Conservation (phyloP, 2,113 vertebrate species). For the Centropus unirufus region DNA sequence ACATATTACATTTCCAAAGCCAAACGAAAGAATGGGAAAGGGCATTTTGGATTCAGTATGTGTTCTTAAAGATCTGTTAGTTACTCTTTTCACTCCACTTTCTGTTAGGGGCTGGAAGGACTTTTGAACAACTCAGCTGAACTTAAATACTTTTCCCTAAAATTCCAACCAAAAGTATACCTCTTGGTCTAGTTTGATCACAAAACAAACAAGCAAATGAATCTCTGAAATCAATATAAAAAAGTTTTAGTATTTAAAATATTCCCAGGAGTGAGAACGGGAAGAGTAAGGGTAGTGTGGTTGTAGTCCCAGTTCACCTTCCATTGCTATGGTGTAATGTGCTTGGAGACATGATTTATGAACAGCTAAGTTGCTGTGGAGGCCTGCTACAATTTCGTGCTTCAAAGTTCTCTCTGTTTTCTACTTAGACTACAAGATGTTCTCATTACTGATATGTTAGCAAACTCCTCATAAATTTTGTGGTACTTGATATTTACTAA, state of each 20-base stretch:
- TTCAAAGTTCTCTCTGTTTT: background rate
- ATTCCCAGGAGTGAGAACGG: background rate
- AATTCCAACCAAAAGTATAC: background rate
- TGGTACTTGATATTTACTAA: background rate
- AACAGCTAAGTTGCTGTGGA: background rate
- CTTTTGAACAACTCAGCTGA: background rate
- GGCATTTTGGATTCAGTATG: background rate
- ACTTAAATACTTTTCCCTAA: background rate
- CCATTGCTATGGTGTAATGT: background rate
- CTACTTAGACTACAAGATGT: background rate
- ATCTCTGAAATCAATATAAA: background rate
- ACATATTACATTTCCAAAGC: background rate
- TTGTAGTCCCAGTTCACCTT: background rate
- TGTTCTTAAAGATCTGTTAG: background rate
- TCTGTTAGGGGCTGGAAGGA: background rate
- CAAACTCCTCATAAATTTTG: background rate
- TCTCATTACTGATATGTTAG: background rate
- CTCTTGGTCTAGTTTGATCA: background rate
- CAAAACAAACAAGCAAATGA: background rate
- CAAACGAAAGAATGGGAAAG: background rate
- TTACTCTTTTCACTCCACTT: background rate
- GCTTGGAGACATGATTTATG: background rate
- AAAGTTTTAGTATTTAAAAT: background rate
- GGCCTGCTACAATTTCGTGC: background rate
- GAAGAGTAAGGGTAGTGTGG: background rate